Evolutionary conservation across 2,888 invertebrate species (phyloP), one percentile per base, ranked within the genome.

Genomic region (Pyrocoelia pectoralis): DNA sequence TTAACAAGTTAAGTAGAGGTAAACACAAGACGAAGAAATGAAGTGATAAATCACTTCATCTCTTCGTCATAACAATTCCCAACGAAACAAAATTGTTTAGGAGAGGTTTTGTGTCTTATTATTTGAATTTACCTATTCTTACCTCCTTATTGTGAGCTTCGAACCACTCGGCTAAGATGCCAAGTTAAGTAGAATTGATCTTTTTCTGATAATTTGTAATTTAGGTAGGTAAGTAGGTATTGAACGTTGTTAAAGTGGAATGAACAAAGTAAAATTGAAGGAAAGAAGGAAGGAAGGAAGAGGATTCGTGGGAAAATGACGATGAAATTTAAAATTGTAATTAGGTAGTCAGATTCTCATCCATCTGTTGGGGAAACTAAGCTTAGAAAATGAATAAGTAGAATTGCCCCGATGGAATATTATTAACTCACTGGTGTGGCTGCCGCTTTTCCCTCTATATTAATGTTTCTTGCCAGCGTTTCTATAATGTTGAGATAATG

Each of bases 301-400:
- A 68, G 66, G 67, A 67, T 68, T 68, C 66, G 38, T 41, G 28
- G 46, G 50, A 46, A 57, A 41, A 61, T 46, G 46, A 49, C 19
- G 65, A 68, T 62, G 24, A 74, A 77, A 79, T 79, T 78, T 79
- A 73, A 78, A 79, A 79, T 77, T 78, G 75, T 79, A 79, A 79
- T 79, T 77, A 73, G 58, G 68, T 61, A 58, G 63, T 66, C 59
- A 63, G 61, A 61, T 56, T 61, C 56, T 61, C 66, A 61, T 61
- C 61, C 64, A 54, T 55, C 56, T 60, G n/a, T 55, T 24, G 46
- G 65, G 72, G 72, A 74, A 74, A 72, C 73, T 72, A 69, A 72
- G 70, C 72, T 66, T 51, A 68, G 67, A 67, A 66, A 69, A 67
- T 58, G 70, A 65, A 60, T 60, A 66, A 65, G 66, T 56, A 65